These are phyloP conservation scores for Notodonta ziczac DNA, from an alignment of 2,888 invertebrate genomes.

Conservation along the genomic window DNA sequence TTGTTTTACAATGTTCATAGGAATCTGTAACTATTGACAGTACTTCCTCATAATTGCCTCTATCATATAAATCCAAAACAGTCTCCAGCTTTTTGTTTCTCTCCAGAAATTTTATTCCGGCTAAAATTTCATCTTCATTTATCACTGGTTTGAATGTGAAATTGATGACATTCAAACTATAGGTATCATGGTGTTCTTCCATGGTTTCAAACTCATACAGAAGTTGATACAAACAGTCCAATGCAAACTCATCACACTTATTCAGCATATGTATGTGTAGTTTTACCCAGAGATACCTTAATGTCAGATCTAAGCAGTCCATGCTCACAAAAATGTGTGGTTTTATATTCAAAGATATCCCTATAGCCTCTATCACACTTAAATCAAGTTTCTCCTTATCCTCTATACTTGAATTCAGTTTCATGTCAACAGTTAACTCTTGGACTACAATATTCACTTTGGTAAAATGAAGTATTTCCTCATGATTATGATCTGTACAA, in stretches of 20 bases:
- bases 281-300: slow-evolving; percentile 75
- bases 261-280: slow-evolving; percentile 71
- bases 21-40: slow-evolving; percentile 88
- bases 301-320: slow-evolving; percentile 64
- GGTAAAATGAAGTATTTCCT: slow-evolving; percentile 65
- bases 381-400: slow-evolving; percentile 61
- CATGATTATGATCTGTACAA: slow-evolving; percentile 62
- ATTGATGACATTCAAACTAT: slow-evolving; percentile 61
- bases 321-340: slow-evolving; percentile 65
- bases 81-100: slow-evolving; percentile 85
- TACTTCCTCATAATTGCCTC: slow-evolving; percentile 87
- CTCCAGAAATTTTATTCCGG: slow-evolving; percentile 71
- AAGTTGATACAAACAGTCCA: slow-evolving; percentile 75
- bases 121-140: slow-evolving; percentile 62
- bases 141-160: slow-evolving; percentile 71
- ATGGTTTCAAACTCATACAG: slow-evolving; percentile 74
- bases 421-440: slow-evolving; percentile 72
- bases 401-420: slow-evolving; percentile 51
- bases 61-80: slow-evolving; percentile 87
- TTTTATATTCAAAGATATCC: slow-evolving; percentile 63
- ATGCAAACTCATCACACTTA: slow-evolving; percentile 68
- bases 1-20: slow-evolving; percentile 82
- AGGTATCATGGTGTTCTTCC: slow-evolving; percentile 66
- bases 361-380: slow-evolving; percentile 67
- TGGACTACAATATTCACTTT: slow-evolving; percentile 69